Evolutionary conservation across 1,140 invertebrate genomes (phyloP).

Genomic region (Zelostemma sp.): DNA sequence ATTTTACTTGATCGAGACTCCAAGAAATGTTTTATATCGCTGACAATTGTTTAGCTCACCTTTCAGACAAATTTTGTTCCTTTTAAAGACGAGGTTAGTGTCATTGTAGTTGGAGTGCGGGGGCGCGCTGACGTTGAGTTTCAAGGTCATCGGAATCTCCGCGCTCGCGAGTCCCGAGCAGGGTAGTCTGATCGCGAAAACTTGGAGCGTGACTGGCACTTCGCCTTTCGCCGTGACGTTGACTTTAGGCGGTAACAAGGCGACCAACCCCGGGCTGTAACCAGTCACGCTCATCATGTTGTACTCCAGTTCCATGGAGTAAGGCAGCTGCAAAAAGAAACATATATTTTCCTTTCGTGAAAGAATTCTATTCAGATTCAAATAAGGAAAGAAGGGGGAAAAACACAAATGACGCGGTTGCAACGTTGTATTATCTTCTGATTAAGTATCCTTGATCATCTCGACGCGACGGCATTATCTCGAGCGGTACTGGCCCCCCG

Average conservation of each 20-base stretch:
- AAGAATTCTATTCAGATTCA: not conserved
- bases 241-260: conserved; percentile 80
- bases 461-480: conserved; percentile 35
- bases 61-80: conserved; percentile 90
- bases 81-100: conserved; percentile 82
- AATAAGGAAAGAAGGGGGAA: not conserved
- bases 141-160: conserved; percentile 81
- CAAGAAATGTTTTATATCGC: no score
- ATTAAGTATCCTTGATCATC: conserved; percentile 38
- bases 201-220: conserved; percentile 81
- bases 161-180: conserved; percentile 83
- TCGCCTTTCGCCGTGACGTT: conserved; percentile 84
- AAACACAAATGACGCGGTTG: no score
- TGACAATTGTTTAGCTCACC: conserved; percentile 70
- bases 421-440: not conserved
- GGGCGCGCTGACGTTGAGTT: conserved; percentile 81
- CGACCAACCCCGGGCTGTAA: conserved; percentile 65
- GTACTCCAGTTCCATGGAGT: conserved; percentile 83
- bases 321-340: conserved; percentile 75
- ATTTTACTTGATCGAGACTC: no score
- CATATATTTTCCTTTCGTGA: conserved; percentile 5
- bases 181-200: conserved; percentile 82
- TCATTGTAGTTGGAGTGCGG: conserved; percentile 76
- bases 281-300: conserved; percentile 74
- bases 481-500: conserved; percentile 19